Conservation (phyloP, 2,888 invertebrate genomes). For the Diachrysia chrysitis region DNA sequence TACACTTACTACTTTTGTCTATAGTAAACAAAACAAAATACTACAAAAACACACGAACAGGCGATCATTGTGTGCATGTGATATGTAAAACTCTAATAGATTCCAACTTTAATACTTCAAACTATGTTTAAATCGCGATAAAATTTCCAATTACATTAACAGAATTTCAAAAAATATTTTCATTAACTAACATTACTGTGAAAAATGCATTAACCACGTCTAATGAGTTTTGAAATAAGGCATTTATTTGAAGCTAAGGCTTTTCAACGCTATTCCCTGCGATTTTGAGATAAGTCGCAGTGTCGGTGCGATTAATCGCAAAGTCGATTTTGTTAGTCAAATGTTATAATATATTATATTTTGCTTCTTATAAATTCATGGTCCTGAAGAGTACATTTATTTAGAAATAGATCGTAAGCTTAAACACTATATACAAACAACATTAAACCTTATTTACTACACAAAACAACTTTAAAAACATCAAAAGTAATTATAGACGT, state of each 20-base stretch:
- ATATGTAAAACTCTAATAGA: conserved; percentile 53
- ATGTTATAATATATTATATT: conserved; percentile 21
- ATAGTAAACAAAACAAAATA: conserved; percentile 26
- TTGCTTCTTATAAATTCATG: conserved; percentile 32
- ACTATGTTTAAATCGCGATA: conserved; percentile 24
- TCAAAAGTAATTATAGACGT: conserved; percentile 16
- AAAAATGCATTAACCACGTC: conserved; percentile 37
- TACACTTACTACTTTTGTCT: too few species aligned
- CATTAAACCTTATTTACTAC: conserved; percentile 38
- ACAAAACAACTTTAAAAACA: conserved; percentile 17
- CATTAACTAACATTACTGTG: conserved; percentile 25
- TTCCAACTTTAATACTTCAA: conserved; percentile 26
- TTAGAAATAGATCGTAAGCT: conserved; percentile 25
- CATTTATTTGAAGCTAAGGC: conserved; percentile 55
- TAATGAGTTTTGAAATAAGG: conserved; percentile 52
- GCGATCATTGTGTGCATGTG: conserved; percentile 33
- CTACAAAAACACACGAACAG: conserved; percentile 11
- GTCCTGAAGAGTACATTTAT: conserved; percentile 41
- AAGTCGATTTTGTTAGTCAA: conserved; percentile 17
- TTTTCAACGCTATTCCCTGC: conserved; percentile 15
- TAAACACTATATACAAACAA: conserved; percentile 34
- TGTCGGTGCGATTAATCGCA: conserved; percentile 6
- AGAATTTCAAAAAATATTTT: conserved; percentile 27
- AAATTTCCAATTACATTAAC: conserved; percentile 32
- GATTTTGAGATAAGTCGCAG: conserved; percentile 17